phyloP scores from a whole-genome alignment of 2,888 invertebrate species.

The Crematogaster levior region DNA sequence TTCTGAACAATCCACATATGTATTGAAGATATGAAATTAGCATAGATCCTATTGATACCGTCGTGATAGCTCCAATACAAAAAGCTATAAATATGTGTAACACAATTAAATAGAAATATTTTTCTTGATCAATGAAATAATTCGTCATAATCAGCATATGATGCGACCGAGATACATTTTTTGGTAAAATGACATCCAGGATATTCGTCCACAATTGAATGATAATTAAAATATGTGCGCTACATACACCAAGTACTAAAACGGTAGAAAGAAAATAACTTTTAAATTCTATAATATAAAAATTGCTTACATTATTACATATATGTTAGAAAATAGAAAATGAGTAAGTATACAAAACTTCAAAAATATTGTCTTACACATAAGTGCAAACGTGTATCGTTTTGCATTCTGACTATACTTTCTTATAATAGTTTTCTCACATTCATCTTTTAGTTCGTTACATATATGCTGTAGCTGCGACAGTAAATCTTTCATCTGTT shows the following conservation, averaged over 20 bases:
- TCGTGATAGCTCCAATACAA: background rate
- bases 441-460: slow-evolving; percentile 7
- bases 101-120: slow-evolving; percentile 18
- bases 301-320: background rate
- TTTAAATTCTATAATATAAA: background rate
- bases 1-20: slow-evolving; percentile 20
- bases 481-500: background rate
- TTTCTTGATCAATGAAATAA: slow-evolving; percentile 24
- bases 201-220: background rate
- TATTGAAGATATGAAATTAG: background rate
- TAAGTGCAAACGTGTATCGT: background rate
- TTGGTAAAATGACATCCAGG: background rate
- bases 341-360: too few relatives aligned
- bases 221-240: too few relatives aligned
- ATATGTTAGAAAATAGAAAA: background rate
- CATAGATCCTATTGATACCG: background rate
- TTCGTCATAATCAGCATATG: background rate
- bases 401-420: background rate
- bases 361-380: slow-evolving; percentile 3
- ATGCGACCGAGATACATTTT: background rate
- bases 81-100: background rate
- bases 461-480: background rate
- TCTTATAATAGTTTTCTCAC: slow-evolving; percentile 6
- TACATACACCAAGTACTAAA: too few relatives aligned
- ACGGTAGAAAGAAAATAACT: too few relatives aligned